Conservation (phyloP, 2,888 invertebrate genomes). For the Orthosia cruda region DNA sequence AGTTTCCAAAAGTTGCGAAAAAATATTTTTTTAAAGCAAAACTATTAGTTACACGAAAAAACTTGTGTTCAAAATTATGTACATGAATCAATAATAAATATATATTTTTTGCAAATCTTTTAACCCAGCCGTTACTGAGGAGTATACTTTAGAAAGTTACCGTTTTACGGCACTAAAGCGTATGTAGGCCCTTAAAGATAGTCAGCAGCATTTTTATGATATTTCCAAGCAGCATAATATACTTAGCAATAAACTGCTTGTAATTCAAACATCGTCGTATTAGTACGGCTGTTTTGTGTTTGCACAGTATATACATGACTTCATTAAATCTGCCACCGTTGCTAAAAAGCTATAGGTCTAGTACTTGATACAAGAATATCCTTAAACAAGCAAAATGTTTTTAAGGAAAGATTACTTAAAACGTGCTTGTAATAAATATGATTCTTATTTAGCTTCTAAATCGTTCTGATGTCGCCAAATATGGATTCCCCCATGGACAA, state of each 20-base stretch:
- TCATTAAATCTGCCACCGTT: constrained; percentile 33
- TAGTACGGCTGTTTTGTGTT: constrained; percentile 20
- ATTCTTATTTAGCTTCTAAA: not conserved
- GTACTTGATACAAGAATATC: not conserved
- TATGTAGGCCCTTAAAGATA: too few relatives aligned
- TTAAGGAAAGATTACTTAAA: not conserved
- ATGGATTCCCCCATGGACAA: not conserved
- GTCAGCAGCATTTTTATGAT: constrained; percentile 11
- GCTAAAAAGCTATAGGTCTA: not conserved
- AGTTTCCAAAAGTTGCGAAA: too few relatives aligned
- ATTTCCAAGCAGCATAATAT: constrained; percentile 4
- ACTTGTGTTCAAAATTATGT: too few relatives aligned
- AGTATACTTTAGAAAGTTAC: too few relatives aligned
- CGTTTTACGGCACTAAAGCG: too few relatives aligned
- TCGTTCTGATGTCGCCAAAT: not conserved
- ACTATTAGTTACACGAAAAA: too few relatives aligned
- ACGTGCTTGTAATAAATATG: not conserved
- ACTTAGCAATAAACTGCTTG: constrained; percentile 27
- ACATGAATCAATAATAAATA: too few relatives aligned
- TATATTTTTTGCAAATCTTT: too few relatives aligned
- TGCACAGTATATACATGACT: constrained; percentile 44
- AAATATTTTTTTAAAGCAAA: too few relatives aligned
- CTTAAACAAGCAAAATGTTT: not conserved
- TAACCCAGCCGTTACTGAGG: too few relatives aligned
- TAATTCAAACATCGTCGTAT: constrained; percentile 46